Evolutionary conservation across 2,113 vertebrate species (phyloP).

Genomic region (Hepsetus odoe): DNA sequence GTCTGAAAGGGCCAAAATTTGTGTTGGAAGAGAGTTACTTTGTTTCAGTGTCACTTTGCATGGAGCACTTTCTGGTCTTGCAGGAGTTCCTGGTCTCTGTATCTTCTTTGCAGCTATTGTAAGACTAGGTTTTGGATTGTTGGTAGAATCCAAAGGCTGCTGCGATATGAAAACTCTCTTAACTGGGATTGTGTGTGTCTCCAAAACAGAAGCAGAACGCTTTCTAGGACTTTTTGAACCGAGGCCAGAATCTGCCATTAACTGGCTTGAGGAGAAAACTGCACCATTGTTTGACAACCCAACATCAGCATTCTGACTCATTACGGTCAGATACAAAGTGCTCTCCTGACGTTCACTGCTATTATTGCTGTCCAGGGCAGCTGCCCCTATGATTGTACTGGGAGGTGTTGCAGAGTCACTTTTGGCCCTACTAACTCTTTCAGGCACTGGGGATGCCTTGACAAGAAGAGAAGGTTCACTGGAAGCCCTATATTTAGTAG

Average conservation of each 20-base stretch:
- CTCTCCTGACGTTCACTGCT: conserved; percentile 76
- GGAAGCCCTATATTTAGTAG: conserved; percentile 79
- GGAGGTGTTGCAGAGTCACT: conserved; percentile 74
- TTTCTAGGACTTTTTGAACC: conserved; percentile 89
- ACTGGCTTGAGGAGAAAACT: conserved; percentile 63
- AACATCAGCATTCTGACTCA: conserved; percentile 83
- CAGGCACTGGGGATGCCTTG: conserved; percentile 77
- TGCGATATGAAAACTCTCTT: conserved; percentile 84
- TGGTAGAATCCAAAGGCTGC: conserved; percentile 62
- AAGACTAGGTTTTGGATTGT: conserved; percentile 64
- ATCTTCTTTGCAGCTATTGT: conserved; percentile 68
- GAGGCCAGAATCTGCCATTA: conserved; percentile 78
- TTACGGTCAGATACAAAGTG: conserved; percentile 82
- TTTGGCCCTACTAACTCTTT: conserved; percentile 81
- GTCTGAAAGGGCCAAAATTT: conserved; percentile 69
- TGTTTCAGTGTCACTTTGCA: conserved; percentile 66
- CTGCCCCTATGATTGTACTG: conserved; percentile 72
- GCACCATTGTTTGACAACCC: conserved; percentile 78
- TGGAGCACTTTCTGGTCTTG: conserved; percentile 73
- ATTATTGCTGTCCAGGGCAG: conserved; percentile 83
- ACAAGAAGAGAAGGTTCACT: conserved; percentile 79
- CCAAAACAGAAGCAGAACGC: conserved; percentile 74
- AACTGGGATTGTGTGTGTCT: conserved; percentile 85
- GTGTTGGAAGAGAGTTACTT: conserved; percentile 61
- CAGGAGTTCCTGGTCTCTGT: conserved; percentile 67